Evolutionary conservation across 2,797 vertebrate genomes (phyloP).

Genomic region (Tapera naevia): DNA sequence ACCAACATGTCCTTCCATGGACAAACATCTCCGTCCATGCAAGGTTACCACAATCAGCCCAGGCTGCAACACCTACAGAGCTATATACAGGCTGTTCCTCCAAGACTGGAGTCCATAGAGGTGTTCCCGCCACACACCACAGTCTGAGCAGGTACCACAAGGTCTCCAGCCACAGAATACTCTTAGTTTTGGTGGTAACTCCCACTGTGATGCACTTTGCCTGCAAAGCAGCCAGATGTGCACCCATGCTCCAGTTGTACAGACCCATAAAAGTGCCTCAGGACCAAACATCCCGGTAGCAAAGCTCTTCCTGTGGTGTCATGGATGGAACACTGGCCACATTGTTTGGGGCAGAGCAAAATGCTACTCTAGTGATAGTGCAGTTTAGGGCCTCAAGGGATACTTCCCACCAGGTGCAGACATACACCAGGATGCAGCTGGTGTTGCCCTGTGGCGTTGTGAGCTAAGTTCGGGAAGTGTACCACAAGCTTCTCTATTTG

Average conservation of each 20-base stretch:
- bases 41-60: neutral
- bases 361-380: neutral
- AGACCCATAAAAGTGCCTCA: neutral
- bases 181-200: neutral
- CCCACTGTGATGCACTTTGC: neutral
- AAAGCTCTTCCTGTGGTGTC: neutral
- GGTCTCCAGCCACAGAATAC: neutral
- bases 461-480: neutral
- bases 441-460: neutral
- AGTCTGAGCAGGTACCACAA: neutral
- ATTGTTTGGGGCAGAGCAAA: neutral
- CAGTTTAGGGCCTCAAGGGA: neutral
- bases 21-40: neutral
- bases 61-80: neutral
- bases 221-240: neutral
- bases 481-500: neutral
- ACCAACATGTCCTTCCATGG: neutral
- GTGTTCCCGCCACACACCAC: neutral
- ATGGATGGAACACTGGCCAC: neutral
- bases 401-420: neutral
- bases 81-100: neutral
- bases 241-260: neutral
- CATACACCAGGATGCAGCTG: too few species aligned
- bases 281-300: neutral
- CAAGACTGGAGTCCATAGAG: neutral